Percentiles rank a stretch among this genome's conserved stretches.
Evolutionary conservation across 2,797 vertebrate genomes (phyloP).

Genomic region (Diceros bicornis): DNA sequence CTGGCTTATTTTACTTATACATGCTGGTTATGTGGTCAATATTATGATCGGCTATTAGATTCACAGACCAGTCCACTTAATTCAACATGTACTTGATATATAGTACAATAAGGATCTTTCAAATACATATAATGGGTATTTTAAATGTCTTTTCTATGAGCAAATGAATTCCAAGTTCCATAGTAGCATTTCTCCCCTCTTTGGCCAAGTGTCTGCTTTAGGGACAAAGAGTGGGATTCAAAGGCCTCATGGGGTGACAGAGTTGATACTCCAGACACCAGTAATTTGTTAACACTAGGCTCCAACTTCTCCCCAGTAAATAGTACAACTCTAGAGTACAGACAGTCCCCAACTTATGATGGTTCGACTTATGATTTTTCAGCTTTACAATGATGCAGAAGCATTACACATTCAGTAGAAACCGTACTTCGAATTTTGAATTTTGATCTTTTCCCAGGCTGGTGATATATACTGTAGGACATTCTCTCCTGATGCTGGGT

Average conservation of each 20-base stretch:
- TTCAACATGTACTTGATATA: neutral
- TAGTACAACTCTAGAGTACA: neutral
- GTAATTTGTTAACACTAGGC: conserved; percentile 30
- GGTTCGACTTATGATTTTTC: no score
- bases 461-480: no score
- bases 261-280: neutral
- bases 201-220: conserved; percentile 10
- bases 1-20: neutral
- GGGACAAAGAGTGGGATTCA: neutral
- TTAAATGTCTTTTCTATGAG: neutral
- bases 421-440: no score
- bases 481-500: no score
- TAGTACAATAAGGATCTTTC: neutral
- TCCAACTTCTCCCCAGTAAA: neutral
- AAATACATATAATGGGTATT: neutral
- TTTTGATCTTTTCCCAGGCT: no score
- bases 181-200: neutral
- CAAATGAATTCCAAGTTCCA: conserved; percentile 1
- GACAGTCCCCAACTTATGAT: no score
- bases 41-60: neutral
- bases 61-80: neutral
- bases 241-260: neutral
- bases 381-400: no score
- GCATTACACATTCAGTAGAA: no score
- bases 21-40: neutral